A percentile compares a stretch with the other conserved stretches of the same genome.
phyloP scores from a whole-genome alignment of 2,888 invertebrate genomes.

The Acanthopleura granulata region DNA sequence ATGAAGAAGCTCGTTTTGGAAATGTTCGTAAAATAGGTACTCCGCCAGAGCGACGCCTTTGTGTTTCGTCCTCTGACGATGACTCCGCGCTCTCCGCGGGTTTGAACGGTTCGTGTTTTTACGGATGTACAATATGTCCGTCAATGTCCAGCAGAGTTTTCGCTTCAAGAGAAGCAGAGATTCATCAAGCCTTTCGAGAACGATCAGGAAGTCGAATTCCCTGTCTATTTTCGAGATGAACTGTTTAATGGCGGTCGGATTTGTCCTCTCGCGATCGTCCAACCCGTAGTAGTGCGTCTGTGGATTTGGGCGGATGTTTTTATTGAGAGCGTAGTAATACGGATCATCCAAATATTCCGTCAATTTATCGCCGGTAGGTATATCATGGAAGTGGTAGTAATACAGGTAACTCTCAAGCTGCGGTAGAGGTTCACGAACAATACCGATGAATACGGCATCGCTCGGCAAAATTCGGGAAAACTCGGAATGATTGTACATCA shows the following conservation, averaged over 20 bases:
- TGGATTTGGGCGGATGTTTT: background rate
- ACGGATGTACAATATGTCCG: background rate
- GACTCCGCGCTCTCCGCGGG: background rate
- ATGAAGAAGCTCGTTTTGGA: background rate
- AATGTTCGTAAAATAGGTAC: background rate
- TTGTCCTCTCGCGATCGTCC: background rate
- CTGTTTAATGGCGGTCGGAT: background rate
- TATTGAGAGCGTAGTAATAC: background rate
- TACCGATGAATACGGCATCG: background rate
- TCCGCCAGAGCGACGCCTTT: background rate
- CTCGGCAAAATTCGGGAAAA: background rate
- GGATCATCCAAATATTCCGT: background rate
- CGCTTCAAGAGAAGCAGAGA: slow-evolving; percentile 3
- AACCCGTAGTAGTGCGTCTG: slow-evolving; percentile 3
- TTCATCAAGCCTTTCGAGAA: background rate
- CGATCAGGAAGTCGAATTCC: slow-evolving; percentile 6
- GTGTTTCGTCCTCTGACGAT: background rate
- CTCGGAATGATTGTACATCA: background rate
- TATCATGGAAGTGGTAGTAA: background rate
- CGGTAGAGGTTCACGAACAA: slow-evolving; percentile 1
- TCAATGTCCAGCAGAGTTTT: background rate
- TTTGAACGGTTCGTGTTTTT: background rate
- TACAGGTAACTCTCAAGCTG: slow-evolving; percentile 7
- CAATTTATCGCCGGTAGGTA: background rate
- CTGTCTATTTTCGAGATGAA: background rate